Conservation (phyloP, 2,113 vertebrate species). For the Epinephelus moara region DNA sequence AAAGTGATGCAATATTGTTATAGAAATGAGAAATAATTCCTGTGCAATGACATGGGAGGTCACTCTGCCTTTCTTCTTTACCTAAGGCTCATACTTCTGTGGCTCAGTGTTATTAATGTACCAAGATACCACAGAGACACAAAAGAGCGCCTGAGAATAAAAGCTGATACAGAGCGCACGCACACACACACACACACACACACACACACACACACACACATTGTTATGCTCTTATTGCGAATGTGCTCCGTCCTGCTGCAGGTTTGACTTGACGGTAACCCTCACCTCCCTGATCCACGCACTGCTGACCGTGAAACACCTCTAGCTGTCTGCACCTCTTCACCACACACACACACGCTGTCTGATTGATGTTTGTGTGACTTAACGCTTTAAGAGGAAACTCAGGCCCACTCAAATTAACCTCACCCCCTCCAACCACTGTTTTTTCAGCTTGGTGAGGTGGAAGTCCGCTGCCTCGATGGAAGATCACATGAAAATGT, state of each 20-base stretch:
- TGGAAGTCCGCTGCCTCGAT: conserved; percentile 68
- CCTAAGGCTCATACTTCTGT: conserved; percentile 25
- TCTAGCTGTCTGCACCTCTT: conserved; percentile 61
- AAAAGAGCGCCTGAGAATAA: conserved; percentile 39
- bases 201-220: conserved; percentile 11
- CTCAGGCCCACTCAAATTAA: conserved; percentile 56
- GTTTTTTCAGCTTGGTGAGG: conserved; percentile 82
- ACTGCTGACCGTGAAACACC: conserved; percentile 62
- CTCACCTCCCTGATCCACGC: conserved; percentile 48
- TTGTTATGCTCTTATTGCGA: conserved; percentile 2
- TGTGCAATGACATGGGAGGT: conserved; percentile 49
- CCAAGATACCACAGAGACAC: conserved; percentile 41
- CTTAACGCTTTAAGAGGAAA: conserved; percentile 75
- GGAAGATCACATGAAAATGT: conserved; percentile 63
- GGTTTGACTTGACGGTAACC: conserved; percentile 51
- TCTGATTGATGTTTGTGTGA: conserved; percentile 68
- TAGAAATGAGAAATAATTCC: conserved; percentile 48
- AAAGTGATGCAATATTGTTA: conserved; percentile 56
- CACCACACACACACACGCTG: conserved; percentile 24
- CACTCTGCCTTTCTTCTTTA: conserved; percentile 53
- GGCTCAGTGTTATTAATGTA: conserved; percentile 50
- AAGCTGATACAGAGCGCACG: conserved; percentile 4
- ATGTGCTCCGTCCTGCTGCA: conserved; percentile 35
- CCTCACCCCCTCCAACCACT: conserved; percentile 60
- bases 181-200: conserved; percentile 1